Conservation (phyloP, 2,888 invertebrate genomes). For the Xanthia icteritia region DNA sequence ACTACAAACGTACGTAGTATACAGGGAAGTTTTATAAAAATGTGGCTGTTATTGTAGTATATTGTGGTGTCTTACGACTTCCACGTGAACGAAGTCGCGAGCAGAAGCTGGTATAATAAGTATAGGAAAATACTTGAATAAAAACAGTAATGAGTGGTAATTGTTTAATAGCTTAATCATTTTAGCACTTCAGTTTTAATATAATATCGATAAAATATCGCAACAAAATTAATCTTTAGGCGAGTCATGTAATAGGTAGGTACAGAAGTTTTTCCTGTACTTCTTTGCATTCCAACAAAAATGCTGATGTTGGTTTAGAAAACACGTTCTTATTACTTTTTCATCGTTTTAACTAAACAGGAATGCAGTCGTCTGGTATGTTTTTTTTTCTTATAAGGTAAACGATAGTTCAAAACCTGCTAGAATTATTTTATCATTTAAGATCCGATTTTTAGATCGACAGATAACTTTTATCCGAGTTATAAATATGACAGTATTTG, state of each 20-base stretch:
- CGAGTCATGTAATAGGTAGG: background rate
- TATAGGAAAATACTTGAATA: background rate
- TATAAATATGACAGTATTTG: background rate
- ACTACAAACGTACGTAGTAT: no score
- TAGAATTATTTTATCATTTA: background rate
- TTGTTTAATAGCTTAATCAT: background rate
- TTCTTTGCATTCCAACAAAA: background rate
- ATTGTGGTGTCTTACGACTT: no score
- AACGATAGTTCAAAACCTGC: background rate
- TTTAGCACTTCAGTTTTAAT: background rate
- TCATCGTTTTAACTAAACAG: background rate
- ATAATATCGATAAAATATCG: background rate
- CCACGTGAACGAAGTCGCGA: no score
- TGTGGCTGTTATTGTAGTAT: no score
- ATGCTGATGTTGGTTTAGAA: background rate
- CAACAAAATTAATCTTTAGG: background rate
- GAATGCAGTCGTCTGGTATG: background rate
- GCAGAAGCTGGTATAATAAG: no score
- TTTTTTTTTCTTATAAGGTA: background rate
- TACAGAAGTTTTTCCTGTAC: background rate
- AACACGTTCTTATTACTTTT: background rate
- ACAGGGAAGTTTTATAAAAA: no score
- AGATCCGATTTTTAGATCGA: background rate
- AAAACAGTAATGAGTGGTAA: background rate
- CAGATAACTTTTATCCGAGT: background rate